A percentile compares a stretch with the other conserved stretches of the same genome.
Evolutionary conservation across 2,888 invertebrate species (phyloP).

Genomic region (Didymodactylos carnosus): DNA sequence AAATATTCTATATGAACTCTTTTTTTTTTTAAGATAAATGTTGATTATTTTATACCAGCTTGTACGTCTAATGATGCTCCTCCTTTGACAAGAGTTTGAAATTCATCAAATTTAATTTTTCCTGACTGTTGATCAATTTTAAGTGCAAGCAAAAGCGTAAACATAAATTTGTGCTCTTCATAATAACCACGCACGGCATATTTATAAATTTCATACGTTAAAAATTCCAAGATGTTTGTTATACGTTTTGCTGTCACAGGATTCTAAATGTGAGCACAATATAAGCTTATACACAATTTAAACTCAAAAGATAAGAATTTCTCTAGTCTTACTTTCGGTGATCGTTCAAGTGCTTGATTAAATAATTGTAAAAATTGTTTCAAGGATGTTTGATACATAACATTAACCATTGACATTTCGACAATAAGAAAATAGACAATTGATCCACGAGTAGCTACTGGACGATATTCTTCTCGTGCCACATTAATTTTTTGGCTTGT

Average conservation of each 20-base stretch:
- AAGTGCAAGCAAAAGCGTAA: constrained; percentile 32
- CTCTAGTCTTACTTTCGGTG: background rate
- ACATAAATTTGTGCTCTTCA: constrained; percentile 33
- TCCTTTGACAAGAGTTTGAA: constrained; percentile 19
- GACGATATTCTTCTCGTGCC: constrained; percentile 35
- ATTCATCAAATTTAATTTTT: constrained; percentile 16
- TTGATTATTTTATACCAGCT: background rate
- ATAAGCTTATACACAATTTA: constrained; percentile 27
- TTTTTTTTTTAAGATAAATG: background rate
- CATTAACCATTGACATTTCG: constrained; percentile 34
- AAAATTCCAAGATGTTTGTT: constrained; percentile 32
- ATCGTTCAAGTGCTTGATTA: constrained; percentile 30
- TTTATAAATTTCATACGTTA: constrained; percentile 34
- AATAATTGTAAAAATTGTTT: constrained; percentile 33
- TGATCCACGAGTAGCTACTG: constrained; percentile 34
- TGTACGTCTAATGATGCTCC: constrained; percentile 34
- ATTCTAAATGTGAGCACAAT: constrained; percentile 23
- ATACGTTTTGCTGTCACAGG: constrained; percentile 26
- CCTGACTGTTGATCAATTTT: constrained; percentile 31
- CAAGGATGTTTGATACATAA: constrained; percentile 35
- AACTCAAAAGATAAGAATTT: background rate
- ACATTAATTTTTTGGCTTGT: constrained; percentile 32
- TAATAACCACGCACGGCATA: constrained; percentile 33
- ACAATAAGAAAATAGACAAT: constrained; percentile 35
- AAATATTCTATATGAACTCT: background rate